Conservation (phyloP, 2,797 vertebrate species). For the Bovichtus variegatus region DNA sequence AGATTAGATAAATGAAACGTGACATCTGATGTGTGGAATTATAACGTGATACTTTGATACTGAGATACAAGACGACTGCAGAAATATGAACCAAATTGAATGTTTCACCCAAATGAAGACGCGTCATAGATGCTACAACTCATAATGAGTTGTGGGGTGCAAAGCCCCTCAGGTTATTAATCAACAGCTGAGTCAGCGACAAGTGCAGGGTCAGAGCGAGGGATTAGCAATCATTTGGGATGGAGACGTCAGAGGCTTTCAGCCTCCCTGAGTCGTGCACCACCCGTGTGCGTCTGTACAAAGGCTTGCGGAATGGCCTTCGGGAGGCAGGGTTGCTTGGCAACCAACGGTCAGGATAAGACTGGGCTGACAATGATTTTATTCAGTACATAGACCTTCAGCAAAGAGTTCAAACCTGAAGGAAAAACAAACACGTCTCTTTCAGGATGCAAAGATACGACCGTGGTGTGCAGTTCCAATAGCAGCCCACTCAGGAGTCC, state of each 20-base stretch:
- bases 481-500: slow-evolving; percentile 60
- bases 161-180: slow-evolving; percentile 39
- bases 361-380: slow-evolving; percentile 74
- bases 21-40: not conserved
- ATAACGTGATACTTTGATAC: not conserved
- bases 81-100: slow-evolving; percentile 3
- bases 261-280: slow-evolving; percentile 59
- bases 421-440: slow-evolving; percentile 71
- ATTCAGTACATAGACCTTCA: slow-evolving; percentile 76
- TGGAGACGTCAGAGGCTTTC: slow-evolving; percentile 55
- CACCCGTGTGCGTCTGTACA: slow-evolving; percentile 58
- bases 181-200: slow-evolving; percentile 62
- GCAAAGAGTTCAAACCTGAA: slow-evolving; percentile 78
- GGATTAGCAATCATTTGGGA: slow-evolving; percentile 46
- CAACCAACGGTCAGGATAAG: slow-evolving; percentile 81
- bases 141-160: slow-evolving; percentile 36
- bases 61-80: too few relatives aligned
- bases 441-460: slow-evolving; percentile 64
- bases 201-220: slow-evolving; percentile 52
- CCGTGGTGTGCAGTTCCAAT: slow-evolving; percentile 55
- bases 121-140: slow-evolving; percentile 10
- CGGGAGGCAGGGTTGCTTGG: slow-evolving; percentile 85
- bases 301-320: slow-evolving; percentile 80
- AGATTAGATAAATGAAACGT: not conserved
- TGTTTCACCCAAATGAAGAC: not conserved